phyloP scores from a whole-genome alignment of 2,888 invertebrate genomes.

The Bruchidius siliquastri region DNA sequence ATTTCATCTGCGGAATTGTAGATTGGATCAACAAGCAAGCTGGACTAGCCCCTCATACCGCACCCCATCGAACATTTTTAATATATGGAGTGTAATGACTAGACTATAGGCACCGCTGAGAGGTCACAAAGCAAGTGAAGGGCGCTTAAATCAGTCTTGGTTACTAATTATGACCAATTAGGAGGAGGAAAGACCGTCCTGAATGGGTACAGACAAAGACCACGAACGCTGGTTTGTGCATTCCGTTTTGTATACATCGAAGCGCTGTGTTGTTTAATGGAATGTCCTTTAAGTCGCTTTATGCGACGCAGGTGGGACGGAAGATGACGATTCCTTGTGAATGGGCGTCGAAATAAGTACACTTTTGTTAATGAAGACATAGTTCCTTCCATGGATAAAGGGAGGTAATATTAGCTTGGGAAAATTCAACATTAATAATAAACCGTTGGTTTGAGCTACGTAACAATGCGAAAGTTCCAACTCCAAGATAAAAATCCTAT shows the following conservation, averaged over 20 bases:
- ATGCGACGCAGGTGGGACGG: neutral
- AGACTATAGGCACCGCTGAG: neutral
- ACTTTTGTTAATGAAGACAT: neutral
- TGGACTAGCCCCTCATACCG: no score
- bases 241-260: neutral
- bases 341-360: neutral
- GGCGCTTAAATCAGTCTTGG: conserved; percentile 20
- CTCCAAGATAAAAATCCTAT: no score
- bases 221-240: conserved; percentile 2
- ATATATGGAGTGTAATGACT: neutral
- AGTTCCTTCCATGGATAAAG: neutral
- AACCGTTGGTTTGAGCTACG: no score
- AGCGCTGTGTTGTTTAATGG: conserved; percentile 5
- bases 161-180: conserved; percentile 24
- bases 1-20: no score
- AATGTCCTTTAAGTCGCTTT: neutral
- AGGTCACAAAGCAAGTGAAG: conserved; percentile 13
- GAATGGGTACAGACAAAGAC: conserved; percentile 8
- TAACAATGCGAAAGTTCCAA: no score
- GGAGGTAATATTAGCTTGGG: neutral
- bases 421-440: neutral
- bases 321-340: neutral
- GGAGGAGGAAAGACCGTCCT: conserved; percentile 11
- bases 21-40: no score
- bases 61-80: no score